A percentile compares a stretch with the other conserved stretches of the same genome.
These are phyloP conservation scores for Lasiurus cinereus DNA, from an alignment of 2,113 vertebrate genomes.

Conservation along the genomic window DNA sequence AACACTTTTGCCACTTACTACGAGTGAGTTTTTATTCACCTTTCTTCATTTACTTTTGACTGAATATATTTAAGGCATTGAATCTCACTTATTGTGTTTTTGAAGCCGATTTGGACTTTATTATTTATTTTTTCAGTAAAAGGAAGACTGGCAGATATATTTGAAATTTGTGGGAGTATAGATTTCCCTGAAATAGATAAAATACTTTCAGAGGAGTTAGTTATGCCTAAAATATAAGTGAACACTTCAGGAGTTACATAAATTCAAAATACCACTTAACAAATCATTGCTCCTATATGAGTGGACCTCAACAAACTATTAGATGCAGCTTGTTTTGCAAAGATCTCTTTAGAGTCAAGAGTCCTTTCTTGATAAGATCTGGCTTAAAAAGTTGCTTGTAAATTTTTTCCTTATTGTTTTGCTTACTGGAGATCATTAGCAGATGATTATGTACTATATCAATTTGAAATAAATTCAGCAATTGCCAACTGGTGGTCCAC, in stretches of 20 bases:
- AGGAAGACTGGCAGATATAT: background rate
- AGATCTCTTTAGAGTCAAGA: slow-evolving; percentile 28
- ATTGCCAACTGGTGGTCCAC: no score
- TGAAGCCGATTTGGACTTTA: slow-evolving; percentile 4
- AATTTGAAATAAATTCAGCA: background rate
- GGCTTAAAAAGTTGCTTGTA: background rate
- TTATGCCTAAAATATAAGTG: slow-evolving; percentile 36
- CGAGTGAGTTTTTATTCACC: background rate
- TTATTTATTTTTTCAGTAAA: slow-evolving; percentile 62
- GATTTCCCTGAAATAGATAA: slow-evolving; percentile 17
- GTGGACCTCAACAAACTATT: background rate
- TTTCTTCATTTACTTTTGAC: background rate
- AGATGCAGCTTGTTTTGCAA: background rate
- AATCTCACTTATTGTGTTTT: background rate
- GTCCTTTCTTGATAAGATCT: background rate
- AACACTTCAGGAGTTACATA: slow-evolving; percentile 1
- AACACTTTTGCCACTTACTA: background rate
- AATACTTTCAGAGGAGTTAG: background rate
- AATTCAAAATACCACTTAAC: background rate
- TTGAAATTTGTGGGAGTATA: slow-evolving; percentile 11
- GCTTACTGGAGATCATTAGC: background rate
- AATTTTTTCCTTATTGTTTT: background rate
- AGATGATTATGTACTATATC: background rate
- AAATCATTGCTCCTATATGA: background rate
- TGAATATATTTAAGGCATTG: background rate